Conservation (phyloP, 2,113 vertebrate genomes). For the Pseudopipra pipra region DNA sequence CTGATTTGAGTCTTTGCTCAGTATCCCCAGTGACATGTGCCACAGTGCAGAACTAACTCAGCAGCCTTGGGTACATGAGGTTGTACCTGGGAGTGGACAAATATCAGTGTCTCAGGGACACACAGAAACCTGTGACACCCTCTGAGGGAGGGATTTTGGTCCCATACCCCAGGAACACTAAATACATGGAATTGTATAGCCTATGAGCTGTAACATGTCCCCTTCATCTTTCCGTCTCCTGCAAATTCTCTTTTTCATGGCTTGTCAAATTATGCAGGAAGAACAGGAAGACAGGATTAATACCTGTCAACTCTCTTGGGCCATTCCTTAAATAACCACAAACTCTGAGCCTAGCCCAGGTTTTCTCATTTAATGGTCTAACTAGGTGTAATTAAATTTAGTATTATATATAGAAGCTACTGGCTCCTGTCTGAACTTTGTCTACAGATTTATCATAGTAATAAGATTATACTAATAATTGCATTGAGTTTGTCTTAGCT, state of each 20-base stretch:
- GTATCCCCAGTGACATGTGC: neutral
- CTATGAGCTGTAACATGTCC: neutral
- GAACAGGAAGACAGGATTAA: neutral
- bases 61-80: neutral
- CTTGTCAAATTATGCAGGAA: neutral
- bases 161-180: neutral
- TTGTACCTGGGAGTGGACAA: neutral
- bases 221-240: neutral
- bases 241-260: neutral
- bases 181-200: neutral
- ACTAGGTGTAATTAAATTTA: constrained; percentile 9
- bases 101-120: fast-evolving
- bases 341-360: neutral
- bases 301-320: neutral
- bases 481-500: neutral
- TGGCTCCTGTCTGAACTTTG: neutral
- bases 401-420: neutral
- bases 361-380: neutral
- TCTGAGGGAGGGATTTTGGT: neutral
- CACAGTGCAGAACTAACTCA: neutral
- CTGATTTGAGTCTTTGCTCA: neutral
- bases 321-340: neutral
- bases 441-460: neutral
- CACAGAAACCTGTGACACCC: neutral
- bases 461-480: constrained; percentile 16